A percentile compares a stretch with the other conserved stretches of the same genome.
These are phyloP conservation scores for Timema podura DNA, from an alignment of 2,888 invertebrate species.

Conservation along the genomic window DNA sequence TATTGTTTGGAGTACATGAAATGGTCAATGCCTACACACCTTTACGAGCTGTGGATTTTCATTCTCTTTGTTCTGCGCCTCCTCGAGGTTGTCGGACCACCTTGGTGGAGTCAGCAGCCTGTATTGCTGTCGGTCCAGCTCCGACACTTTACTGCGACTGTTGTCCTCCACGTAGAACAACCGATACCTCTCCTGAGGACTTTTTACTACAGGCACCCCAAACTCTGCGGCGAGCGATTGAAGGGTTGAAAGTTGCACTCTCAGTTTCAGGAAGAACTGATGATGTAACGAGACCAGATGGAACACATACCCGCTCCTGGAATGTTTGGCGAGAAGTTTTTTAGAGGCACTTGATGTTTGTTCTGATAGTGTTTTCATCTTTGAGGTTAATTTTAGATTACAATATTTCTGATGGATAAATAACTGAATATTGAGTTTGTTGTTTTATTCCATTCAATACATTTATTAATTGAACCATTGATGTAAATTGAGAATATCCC, in stretches of 20 bases:
- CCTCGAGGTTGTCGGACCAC: conserved; percentile 48
- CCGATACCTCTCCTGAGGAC: conserved; percentile 17
- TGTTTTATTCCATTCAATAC: no score
- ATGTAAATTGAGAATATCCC: no score
- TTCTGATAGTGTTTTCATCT: no score
- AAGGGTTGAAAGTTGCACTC: conserved; percentile 66
- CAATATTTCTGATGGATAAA: no score
- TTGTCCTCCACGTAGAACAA: conserved; percentile 21
- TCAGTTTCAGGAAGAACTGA: conserved; percentile 67
- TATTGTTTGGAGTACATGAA: no score
- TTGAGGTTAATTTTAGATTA: no score
- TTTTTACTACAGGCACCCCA: conserved; percentile 41
- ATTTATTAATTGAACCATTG: no score
- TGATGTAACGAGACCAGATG: conserved; percentile 74
- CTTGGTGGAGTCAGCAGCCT: neutral
- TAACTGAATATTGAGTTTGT: no score
- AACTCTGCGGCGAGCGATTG: conserved; percentile 54
- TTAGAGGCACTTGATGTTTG: no score
- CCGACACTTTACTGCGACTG: conserved; percentile 8
- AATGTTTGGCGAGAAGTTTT: conserved; percentile 36
- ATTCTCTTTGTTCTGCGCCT: conserved; percentile 65
- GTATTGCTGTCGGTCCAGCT: conserved; percentile 4
- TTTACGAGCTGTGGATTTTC: conserved; percentile 50
- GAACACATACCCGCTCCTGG: conserved; percentile 68
- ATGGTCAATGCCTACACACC: no score